Percentiles rank a stretch among this genome's conserved stretches.
Evolutionary conservation across 2,113 vertebrate genomes (phyloP).

Genomic region (Boulengeromyrus knoepffleri): DNA sequence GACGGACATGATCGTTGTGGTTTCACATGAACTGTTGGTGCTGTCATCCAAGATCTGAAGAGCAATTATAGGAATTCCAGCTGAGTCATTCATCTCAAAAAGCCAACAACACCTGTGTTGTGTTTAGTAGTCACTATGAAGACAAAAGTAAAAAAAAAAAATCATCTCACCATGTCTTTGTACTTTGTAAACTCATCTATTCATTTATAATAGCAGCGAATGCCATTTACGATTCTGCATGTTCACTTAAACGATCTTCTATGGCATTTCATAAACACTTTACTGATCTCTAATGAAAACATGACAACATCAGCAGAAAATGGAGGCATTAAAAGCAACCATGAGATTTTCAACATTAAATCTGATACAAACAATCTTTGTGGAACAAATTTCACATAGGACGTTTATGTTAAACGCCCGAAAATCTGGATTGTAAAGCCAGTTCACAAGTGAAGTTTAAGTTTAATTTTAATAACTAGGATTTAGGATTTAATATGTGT

Average conservation of each 20-base stretch:
- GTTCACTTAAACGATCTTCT: not conserved
- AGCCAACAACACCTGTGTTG: not conserved
- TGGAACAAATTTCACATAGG: not conserved
- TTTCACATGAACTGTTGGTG: not conserved
- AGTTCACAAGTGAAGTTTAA: not conserved
- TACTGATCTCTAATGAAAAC: not conserved
- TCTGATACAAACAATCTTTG: not conserved
- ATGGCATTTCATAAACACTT: not conserved
- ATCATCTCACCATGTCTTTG: not conserved
- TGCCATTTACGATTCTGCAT: not conserved
- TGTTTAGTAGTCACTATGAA: not conserved
- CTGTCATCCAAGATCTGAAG: not conserved
- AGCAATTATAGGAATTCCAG: not conserved
- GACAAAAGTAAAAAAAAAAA: not conserved
- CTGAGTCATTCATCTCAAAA: not conserved
- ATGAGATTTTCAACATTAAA: not conserved
- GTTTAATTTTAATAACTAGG: not conserved
- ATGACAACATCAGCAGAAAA: not conserved
- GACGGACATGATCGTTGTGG: not conserved
- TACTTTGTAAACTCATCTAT: not conserved
- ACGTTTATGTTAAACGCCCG: not conserved
- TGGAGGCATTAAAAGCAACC: not conserved
- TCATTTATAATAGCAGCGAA: not conserved
- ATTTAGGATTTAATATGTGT: not conserved
- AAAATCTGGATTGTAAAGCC: not conserved